A percentile compares a stretch with the other conserved stretches of the same genome.
Evolutionary conservation across 2,888 invertebrate species (phyloP).

Genomic region (Melanophora roralis): DNA sequence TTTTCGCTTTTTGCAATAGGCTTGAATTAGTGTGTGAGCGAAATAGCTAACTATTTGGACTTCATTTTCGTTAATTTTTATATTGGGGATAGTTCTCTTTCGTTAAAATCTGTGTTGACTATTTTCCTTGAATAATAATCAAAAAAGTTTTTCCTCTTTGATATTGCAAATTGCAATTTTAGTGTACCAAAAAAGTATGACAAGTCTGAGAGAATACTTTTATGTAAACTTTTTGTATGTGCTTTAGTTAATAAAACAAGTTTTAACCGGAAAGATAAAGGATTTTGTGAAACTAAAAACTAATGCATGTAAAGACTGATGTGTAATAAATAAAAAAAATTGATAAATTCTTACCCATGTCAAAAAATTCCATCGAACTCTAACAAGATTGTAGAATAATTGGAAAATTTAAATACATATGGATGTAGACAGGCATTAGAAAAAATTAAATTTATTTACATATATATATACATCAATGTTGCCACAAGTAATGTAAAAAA

Average conservation of each 20-base stretch:
- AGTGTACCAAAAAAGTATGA: slow-evolving; percentile 75
- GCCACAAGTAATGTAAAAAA: slow-evolving; percentile 28
- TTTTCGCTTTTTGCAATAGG: not conserved
- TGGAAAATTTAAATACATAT: slow-evolving; percentile 25
- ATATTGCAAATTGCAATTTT: slow-evolving; percentile 76
- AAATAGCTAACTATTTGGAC: slow-evolving; percentile 51
- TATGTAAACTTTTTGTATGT: slow-evolving; percentile 47
- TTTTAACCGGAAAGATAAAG: no score
- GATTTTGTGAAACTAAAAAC: no score
- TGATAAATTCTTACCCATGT: slow-evolving; percentile 49
- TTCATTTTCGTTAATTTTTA: no score
- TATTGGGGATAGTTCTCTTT: no score
- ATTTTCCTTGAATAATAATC: slow-evolving; percentile 66
- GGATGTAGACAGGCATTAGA: slow-evolving; percentile 42
- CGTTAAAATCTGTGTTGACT: no score
- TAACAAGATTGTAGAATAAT: slow-evolving; percentile 49
- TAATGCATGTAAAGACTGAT: no score
- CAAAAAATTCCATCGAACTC: slow-evolving; percentile 48
- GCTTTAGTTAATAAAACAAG: slow-evolving; percentile 54
- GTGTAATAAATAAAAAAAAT: no score
- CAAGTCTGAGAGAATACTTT: slow-evolving; percentile 61
- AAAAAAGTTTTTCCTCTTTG: slow-evolving; percentile 64
- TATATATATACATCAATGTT: slow-evolving; percentile 48
- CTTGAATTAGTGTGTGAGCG: slow-evolving; percentile 32
- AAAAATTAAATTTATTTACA: slow-evolving; percentile 1